Conservation (phyloP, 2,888 invertebrate genomes). For the Didymodactylos carnosus region DNA sequence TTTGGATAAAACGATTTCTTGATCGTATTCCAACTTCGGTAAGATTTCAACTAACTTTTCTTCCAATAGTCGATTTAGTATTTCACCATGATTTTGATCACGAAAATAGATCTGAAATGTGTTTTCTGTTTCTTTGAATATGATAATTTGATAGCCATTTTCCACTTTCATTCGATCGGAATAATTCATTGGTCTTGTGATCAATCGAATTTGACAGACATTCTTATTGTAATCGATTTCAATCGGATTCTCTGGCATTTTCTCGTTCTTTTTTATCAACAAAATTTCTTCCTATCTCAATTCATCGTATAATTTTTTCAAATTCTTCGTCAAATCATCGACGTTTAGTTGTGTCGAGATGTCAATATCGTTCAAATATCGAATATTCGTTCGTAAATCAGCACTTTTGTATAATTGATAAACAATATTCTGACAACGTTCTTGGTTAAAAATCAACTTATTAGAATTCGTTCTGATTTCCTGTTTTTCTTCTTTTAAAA, state of each 20-base stretch:
- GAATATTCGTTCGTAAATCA: background rate
- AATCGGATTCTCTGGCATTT: too few species aligned
- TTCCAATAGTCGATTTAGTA: too few species aligned
- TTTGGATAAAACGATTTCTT: too few species aligned
- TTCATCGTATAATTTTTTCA: background rate
- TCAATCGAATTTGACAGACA: background rate
- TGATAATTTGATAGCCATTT: background rate
- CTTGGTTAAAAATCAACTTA: too few species aligned
- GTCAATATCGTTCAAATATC: background rate
- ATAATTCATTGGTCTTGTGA: background rate
- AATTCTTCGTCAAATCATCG: background rate
- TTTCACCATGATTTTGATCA: background rate
- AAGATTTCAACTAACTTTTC: too few species aligned
- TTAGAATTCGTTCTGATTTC: background rate
- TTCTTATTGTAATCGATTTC: background rate
- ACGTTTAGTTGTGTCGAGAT: background rate
- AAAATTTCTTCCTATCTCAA: background rate
- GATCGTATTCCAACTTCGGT: too few species aligned
- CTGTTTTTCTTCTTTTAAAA: background rate
- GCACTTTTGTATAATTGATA: background rate
- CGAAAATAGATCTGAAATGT: background rate
- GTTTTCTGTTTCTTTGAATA: background rate
- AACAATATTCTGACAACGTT: background rate
- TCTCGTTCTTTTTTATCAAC: background rate
- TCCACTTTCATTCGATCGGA: background rate